Evolutionary conservation across 2,797 vertebrate species (phyloP), one percentile per base, ranked within the genome.

Genomic region (Sebastes oblongus): DNA sequence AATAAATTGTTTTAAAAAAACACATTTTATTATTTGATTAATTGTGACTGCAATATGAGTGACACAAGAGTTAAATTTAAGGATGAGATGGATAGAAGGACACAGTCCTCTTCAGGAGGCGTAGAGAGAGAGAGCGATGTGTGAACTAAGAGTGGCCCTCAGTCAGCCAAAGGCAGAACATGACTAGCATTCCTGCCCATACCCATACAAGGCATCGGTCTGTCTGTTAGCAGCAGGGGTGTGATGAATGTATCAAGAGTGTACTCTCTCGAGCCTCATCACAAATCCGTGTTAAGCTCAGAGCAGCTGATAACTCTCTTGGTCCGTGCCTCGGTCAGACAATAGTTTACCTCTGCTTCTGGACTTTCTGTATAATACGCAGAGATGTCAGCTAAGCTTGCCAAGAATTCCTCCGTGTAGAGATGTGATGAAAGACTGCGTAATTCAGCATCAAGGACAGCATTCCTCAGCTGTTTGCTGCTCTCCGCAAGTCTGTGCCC

Each of bases 161-260:
- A 32, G 65, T 82, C 77, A 22, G 83, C 77, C 74, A 77, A 75
- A 85, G 73, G 62, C 82, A 75, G 81, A 91, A 83, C 91, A 92
- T 90, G 86, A 86, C 84, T n/a, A 80, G 87, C 86, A 88, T 93
- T 90, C 81, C 82, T 88, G 85, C 81, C 71, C 80, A 55, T 85
- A 83, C 67, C 93, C 93, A 86, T 93, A 95, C 92, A 95, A 94
- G 91, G 93, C 86, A 82, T 64, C 6, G 24, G 73, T 87, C 74
- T 92, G 91, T 91, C 66, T 81, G 42, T 66, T 72, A 73, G 74
- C 82, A 83, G 77, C 39, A 69, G 62, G 62, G 70, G 58, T 82
- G 72, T 91, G 86, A 91, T 88, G 78, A 88, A 92, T 90, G 84
- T 80, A 79, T 81, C 77, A 39, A 64, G 73, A 69, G 76, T 42